Evolutionary conservation across 2,888 invertebrate species (phyloP).

Genomic region (Muschampia plurimacula): DNA sequence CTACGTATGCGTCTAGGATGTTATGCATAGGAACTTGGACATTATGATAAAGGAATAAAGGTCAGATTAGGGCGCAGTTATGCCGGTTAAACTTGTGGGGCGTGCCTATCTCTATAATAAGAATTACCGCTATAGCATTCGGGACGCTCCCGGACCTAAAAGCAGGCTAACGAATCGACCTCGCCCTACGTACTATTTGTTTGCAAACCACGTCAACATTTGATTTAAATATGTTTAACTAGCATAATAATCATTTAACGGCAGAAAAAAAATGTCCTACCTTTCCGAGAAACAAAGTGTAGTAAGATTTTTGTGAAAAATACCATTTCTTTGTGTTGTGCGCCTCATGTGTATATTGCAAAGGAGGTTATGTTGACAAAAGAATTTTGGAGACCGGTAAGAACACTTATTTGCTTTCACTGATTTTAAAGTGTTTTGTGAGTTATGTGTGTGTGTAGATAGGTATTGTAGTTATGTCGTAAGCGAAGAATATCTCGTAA

Average conservation of each 20-base stretch:
- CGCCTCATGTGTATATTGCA: conserved; percentile 6
- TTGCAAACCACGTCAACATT: conserved; percentile 14
- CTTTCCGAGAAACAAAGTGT: neutral
- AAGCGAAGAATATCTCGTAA: neutral
- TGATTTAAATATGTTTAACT: conserved; percentile 6
- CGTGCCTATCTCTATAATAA: conserved; percentile 63
- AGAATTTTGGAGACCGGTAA: conserved; percentile 63
- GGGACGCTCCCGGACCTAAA: conserved; percentile 58
- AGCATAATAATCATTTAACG: neutral
- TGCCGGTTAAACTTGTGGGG: conserved; percentile 45
- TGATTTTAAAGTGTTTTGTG: neutral
- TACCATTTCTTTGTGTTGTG: neutral
- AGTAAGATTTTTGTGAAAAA: conserved; percentile 4
- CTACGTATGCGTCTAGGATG: neutral
- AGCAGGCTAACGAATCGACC: conserved; percentile 49
- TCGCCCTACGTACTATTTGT: conserved; percentile 25
- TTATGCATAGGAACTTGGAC: conserved; percentile 25
- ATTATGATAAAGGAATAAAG: conserved; percentile 26
- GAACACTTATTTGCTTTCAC: conserved; percentile 48
- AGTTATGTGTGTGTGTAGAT: neutral
- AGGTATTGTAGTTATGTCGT: neutral
- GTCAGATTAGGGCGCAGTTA: conserved; percentile 33
- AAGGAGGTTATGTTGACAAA: conserved; percentile 79
- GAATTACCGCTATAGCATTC: conserved; percentile 66
- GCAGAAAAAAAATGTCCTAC: neutral